A percentile compares a stretch with the other conserved stretches of the same genome.
phyloP scores from a whole-genome alignment of 2,888 invertebrate genomes.

The Piscicola geometra region DNA sequence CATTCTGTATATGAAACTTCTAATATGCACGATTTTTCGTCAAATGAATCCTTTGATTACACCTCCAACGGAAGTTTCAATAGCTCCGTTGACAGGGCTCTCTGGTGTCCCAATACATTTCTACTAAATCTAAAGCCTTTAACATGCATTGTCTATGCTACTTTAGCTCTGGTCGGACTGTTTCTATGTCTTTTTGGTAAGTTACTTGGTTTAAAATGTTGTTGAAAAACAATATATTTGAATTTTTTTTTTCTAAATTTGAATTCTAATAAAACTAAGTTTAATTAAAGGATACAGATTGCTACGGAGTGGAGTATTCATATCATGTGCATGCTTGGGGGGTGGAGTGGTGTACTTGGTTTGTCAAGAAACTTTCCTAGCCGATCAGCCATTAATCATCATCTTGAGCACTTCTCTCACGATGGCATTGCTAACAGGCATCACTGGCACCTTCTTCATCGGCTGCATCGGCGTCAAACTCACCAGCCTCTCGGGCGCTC shows the following conservation, averaged over 20 bases:
- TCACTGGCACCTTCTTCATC: not conserved
- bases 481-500: not conserved
- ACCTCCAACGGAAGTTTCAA: too few species aligned
- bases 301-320: not conserved
- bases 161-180: not conserved
- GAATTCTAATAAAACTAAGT: not conserved
- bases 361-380: not conserved
- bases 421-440: not conserved
- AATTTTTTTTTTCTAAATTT: too few species aligned
- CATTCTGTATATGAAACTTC: too few species aligned
- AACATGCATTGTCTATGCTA: not conserved
- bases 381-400: not conserved
- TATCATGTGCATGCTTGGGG: not conserved
- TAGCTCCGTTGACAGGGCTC: not conserved
- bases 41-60: not conserved
- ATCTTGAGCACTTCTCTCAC: not conserved
- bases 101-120: not conserved
- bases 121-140: not conserved
- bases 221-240: too few species aligned
- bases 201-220: not conserved
- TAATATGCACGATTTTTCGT: too few species aligned
- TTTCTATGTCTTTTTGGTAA: conserved; percentile 2
- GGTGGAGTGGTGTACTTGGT: not conserved
- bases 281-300: not conserved
- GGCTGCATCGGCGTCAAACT: not conserved